Evolutionary conservation across 2,888 invertebrate genomes (phyloP), one percentile per base, ranked within the genome.

Genomic region (Chrysolina americana): DNA sequence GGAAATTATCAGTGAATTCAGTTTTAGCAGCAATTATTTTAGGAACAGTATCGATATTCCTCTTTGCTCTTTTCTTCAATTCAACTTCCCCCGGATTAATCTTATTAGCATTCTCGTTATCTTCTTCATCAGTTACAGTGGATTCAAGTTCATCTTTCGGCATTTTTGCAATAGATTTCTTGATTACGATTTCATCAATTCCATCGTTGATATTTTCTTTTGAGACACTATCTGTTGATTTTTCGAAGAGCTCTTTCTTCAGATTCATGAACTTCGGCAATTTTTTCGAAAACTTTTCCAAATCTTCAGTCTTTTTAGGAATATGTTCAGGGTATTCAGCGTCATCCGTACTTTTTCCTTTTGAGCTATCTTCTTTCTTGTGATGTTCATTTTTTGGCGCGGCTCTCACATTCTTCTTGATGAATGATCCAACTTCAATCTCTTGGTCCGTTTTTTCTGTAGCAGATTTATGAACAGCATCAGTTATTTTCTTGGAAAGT

Each of bases 231-330:
- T 28, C n/a, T 28, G 36, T 28, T n/a, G 23, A 8, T 23, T 36
- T 59, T 15, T 59, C 28, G n/a, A 36, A 28, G n/a, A 9, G 19
- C 41, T 73, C 64, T 4, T 59, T 48, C 63, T 59, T 65, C 5
- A n/a, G 13, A 36, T 62, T 48, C 17, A 68, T 70, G 0, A 41
- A 53, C 41, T 70, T 74, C 19, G 69, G 65, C 64, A 74, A 65
- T 19, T 41, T 44, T 62, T 75, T 68, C 19, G 28, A n/a, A 0
- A 21, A 76, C 77, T 15, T 77, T 68, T 53, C 63, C 10, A 19
- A 15, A 21, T 56, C 64, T 10, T 56, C 70, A 48, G 41, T 48
- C 41, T 21, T n/a, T 36, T 73, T 17, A 19, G 47, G 48, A 48
- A 59, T 19, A 66, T 50, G 28, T 17, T 41, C 23, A 9, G 21